phyloP scores from a whole-genome alignment of 2,797 vertebrate species.

The Stomatorhinus walkeri region DNA sequence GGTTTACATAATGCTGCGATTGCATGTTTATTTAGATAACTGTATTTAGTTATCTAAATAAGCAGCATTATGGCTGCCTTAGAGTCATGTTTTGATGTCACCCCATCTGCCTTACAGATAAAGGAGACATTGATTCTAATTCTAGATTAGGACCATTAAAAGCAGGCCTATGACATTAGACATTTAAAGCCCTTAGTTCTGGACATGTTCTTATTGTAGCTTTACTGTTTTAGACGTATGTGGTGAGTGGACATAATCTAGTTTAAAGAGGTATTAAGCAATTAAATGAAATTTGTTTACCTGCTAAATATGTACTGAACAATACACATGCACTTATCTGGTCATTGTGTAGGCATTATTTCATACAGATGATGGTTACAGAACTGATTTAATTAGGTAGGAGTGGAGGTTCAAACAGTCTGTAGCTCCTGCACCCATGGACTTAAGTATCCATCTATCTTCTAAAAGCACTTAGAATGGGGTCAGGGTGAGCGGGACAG shows the following conservation, averaged over 20 bases:
- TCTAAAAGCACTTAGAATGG: not conserved
- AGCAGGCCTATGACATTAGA: not conserved
- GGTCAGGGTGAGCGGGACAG: not conserved
- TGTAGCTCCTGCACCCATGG: not conserved
- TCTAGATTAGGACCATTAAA: conserved; percentile 6
- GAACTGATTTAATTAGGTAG: conserved; percentile 1
- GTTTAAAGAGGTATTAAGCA: not conserved
- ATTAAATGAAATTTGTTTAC: conserved; percentile 1
- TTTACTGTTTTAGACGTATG: not conserved
- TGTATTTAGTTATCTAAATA: conserved; percentile 8
- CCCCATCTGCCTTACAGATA: not conserved
- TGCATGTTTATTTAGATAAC: conserved; percentile 4
- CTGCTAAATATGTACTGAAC: conserved; percentile 2
- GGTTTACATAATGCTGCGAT: not conserved
- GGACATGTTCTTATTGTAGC: not conserved
- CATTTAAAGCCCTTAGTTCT: not conserved
- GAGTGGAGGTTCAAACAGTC: not conserved
- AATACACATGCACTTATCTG: conserved; percentile 1
- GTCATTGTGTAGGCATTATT: not conserved
- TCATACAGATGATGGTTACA: not conserved
- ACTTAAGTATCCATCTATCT: not conserved
- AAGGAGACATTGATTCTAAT: conserved; percentile 3
- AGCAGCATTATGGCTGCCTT: not conserved
- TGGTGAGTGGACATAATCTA: not conserved
- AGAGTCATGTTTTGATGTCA: not conserved